phyloP scores from a whole-genome alignment of 2,888 invertebrate species.

The Sinodicranocentrus sp. region DNA sequence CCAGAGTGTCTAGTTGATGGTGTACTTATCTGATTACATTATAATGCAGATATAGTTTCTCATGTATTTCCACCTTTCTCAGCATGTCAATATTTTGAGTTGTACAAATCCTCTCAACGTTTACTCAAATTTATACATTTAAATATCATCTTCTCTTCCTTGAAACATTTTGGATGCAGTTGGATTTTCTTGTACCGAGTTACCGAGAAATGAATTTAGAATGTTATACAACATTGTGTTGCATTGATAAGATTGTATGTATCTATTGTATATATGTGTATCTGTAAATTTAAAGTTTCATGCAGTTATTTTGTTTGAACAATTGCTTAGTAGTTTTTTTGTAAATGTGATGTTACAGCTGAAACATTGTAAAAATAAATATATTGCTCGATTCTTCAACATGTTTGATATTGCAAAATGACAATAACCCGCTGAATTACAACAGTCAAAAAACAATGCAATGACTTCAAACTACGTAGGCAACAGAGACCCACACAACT shows the following conservation, averaged over 20 bases:
- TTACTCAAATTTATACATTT: neutral
- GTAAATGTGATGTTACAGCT: slow-evolving; percentile 30
- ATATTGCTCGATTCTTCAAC: slow-evolving; percentile 42
- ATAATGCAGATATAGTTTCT: neutral
- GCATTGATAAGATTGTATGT: no score
- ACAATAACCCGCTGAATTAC: no score
- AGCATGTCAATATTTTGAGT: neutral
- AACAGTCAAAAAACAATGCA: no score
- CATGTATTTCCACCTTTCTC: neutral
- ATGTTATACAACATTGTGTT: no score
- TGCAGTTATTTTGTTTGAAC: slow-evolving; percentile 28
- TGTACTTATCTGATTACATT: neutral
- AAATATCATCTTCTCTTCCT: neutral
- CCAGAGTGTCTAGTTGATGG: neutral
- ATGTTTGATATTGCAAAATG: no score
- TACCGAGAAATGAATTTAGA: no score
- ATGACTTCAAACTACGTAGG: no score
- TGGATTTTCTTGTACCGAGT: no score
- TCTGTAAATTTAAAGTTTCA: slow-evolving; percentile 18
- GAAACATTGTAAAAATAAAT: slow-evolving; percentile 57
- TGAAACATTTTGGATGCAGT: no score
- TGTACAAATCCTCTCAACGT: no score
- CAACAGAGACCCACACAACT: no score
- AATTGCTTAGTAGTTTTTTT: neutral
- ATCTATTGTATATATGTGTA: neutral